Evolutionary conservation across 2,113 vertebrate species (phyloP).

Genomic region (Arothron firmamentum): DNA sequence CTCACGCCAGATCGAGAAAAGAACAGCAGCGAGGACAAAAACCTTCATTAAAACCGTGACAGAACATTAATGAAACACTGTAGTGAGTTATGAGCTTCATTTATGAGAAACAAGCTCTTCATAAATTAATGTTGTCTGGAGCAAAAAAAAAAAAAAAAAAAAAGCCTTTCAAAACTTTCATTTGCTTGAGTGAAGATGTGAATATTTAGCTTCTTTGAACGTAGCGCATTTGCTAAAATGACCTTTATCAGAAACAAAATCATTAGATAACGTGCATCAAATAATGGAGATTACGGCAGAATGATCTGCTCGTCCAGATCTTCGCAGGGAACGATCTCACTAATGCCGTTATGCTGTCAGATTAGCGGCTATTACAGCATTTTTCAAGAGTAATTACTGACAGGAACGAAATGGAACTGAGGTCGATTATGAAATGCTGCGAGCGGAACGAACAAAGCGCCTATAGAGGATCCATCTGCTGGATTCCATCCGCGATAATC

Average conservation of each 20-base stretch:
- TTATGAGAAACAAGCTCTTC: background rate
- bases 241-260: background rate
- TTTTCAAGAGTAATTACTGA: constrained; percentile 19
- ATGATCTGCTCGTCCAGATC: constrained; percentile 6
- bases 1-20: too few relatives aligned
- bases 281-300: constrained; percentile 4
- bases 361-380: background rate
- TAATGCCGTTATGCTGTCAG: constrained; percentile 4
- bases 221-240: constrained; percentile 2
- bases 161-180: constrained; percentile 3
- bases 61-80: background rate
- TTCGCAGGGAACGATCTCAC: constrained; percentile 5
- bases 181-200: constrained; percentile 2
- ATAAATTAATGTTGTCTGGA: background rate
- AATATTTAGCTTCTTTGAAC: constrained; percentile 12
- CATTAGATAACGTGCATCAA: constrained; percentile 25
- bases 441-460: constrained; percentile 5
- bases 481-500: constrained; percentile 5
- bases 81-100: background rate
- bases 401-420: constrained; percentile 2
- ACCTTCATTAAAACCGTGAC: background rate
- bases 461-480: constrained; percentile 17
- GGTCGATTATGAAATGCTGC: constrained; percentile 32
- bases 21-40: background rate
- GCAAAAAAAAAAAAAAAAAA: background rate